These are phyloP conservation scores for Dendroctonus valens DNA, from an alignment of 1,140 invertebrate genomes.

Conservation along the genomic window DNA sequence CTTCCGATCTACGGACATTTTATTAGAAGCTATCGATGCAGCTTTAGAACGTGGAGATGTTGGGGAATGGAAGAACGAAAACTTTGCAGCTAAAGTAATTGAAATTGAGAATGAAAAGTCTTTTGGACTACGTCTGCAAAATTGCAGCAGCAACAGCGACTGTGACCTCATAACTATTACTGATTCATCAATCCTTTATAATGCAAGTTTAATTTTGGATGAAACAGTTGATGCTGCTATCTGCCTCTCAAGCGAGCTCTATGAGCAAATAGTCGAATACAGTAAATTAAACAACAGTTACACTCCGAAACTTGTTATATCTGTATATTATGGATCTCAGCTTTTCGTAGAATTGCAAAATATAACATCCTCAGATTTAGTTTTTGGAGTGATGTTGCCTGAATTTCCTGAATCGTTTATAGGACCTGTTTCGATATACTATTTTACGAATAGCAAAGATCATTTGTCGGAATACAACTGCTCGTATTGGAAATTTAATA, in stretches of 20 bases:
- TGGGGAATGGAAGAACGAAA: constrained; percentile 6
- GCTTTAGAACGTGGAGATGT: constrained; percentile 2
- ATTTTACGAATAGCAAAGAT: background rate
- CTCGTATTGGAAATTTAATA: constrained; percentile 31
- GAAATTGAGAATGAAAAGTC: background rate
- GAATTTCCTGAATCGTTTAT: constrained; percentile 11
- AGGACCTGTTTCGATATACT: constrained; percentile 22
- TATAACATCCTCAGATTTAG: constrained; percentile 7
- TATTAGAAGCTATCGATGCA: constrained; percentile 13
- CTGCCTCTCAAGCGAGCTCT: constrained; percentile 6
- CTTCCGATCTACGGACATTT: constrained; percentile 27
- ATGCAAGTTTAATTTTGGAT: background rate
- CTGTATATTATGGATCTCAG: constrained; percentile 24
- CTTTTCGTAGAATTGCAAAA: constrained; percentile 13
- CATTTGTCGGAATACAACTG: constrained; percentile 12
- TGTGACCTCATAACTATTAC: constrained; percentile 2
- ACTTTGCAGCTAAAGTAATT: constrained; percentile 13
- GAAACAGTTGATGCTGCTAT: constrained; percentile 9
- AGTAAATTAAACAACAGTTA: constrained; percentile 4
- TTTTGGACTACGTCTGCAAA: constrained; percentile 12
- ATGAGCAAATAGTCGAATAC: constrained; percentile 19
- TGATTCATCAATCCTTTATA: background rate
- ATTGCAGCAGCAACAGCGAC: background rate
- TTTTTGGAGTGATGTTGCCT: constrained; percentile 25
- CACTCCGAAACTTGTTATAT: constrained; percentile 16